Base-by-base conservation (phyloP, 2,888 invertebrate species). In the Idaea dimidiata region DNA sequence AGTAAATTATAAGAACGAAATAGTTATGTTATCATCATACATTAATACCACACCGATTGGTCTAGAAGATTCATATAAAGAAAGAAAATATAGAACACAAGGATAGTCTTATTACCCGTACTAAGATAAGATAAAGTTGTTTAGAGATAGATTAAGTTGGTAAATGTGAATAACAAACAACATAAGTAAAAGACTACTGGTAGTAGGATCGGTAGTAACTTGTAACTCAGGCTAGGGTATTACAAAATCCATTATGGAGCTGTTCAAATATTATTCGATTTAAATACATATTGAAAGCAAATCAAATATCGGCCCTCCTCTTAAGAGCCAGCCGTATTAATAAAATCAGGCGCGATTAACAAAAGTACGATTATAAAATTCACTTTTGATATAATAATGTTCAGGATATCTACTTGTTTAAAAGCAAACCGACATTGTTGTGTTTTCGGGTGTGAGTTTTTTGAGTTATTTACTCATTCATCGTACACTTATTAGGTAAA, bases 401-500 rank as follows among this genome's bases (percentile, higher is more conserved):
- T 55, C 31, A 18, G 58, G 32, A 61, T 58, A 56, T 63, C 31
- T 58, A 61, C 17, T 62, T 63, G 56, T 54, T 18, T 55, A 24
- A 17, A 57, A 64, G 58, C 55, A 60, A 64, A 63, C 53, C 59
- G 24, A 24, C 24, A 24, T 24, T 24, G 24, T 24, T 24, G 53
- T 64, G 65, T 54, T 58, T 33, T 67, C 61, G 63, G 61, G 62
- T 60, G 61, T 24, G 24, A 24, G 24, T 24, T 66, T 62, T 59
- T 61, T 57, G 61, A 59, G 54, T 53, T 55, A 58, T 18, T 56
- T 56, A 17, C 17, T 17, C 14, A 10, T 14, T 18, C 31, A 57
- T 54, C 56, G 60, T 59, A 65, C 60, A 65, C 64, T 54, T 58
- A 60, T 57, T 61, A 43, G 60, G 57, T 69, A 68, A 54, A 63